Conservation (phyloP, 2,888 invertebrate species). For the Capitulum mitella region DNA sequence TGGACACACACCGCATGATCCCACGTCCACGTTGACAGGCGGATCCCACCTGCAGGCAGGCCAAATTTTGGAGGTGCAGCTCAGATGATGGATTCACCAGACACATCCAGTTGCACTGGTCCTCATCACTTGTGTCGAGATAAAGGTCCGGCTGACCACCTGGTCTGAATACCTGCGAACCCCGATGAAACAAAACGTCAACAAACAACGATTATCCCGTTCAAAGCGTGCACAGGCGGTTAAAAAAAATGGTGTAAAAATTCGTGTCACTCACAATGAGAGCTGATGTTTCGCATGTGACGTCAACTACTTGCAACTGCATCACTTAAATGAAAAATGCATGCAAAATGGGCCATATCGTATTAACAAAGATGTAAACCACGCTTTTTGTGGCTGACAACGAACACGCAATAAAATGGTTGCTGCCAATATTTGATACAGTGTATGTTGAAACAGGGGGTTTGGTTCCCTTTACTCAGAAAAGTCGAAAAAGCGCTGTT, state of each 20-base stretch:
- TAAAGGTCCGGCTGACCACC: not conserved
- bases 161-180: not conserved
- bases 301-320: not conserved
- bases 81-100: not conserved
- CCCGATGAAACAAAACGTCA: no score
- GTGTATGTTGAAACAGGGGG: no score
- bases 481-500: no score
- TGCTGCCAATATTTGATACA: no score
- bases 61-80: not conserved
- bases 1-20: no score
- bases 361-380: no score
- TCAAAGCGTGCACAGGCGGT: no score
- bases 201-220: no score
- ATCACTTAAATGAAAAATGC: not conserved
- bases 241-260: not conserved
- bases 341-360: not conserved
- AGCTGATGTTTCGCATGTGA: not conserved
- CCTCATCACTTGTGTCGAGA: not conserved
- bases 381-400: no score
- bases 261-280: not conserved
- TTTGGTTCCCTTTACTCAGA: no score
- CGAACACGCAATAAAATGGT: no score
- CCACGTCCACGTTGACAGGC: no score
- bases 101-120: constrained; percentile 13
- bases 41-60: not conserved